phyloP scores from a whole-genome alignment of 2,888 invertebrate species.

The Thymelicus lineola region DNA sequence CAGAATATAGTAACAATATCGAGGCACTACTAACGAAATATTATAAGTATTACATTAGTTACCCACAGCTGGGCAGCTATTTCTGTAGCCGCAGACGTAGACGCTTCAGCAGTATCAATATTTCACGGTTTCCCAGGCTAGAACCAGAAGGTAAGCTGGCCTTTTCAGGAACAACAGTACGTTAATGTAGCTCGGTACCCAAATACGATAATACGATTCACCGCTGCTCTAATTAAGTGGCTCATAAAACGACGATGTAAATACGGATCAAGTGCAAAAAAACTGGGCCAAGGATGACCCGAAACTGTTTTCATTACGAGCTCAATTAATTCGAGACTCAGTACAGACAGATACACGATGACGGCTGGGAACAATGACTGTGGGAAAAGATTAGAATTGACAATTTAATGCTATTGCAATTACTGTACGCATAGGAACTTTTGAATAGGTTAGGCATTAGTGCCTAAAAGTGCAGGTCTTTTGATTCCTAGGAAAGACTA shows the following conservation, averaged over 20 bases:
- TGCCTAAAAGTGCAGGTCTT: too few species aligned
- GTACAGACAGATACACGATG: conserved; percentile 9
- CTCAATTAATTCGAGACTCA: conserved; percentile 30
- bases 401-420: not conserved
- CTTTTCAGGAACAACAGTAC: conserved; percentile 12
- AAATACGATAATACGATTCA: conserved; percentile 39
- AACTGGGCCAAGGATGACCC: conserved; percentile 38
- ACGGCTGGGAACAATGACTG: conserved; percentile 18
- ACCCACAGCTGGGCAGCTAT: too few species aligned
- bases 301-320: conserved; percentile 34
- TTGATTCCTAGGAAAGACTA: too few species aligned
- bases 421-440: not conserved
- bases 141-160: not conserved
- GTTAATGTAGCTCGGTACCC: conserved; percentile 22
- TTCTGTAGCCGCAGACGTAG: too few species aligned
- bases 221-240: conserved; percentile 35
- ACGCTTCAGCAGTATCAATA: too few species aligned
- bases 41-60: too few species aligned
- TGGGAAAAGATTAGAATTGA: conserved; percentile 19
- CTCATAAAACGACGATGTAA: conserved; percentile 32
- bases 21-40: too few species aligned
- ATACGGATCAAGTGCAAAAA: conserved; percentile 31
- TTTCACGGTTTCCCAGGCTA: too few species aligned
- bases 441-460: too few species aligned
- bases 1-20: too few species aligned